phyloP scores from a whole-genome alignment of 1,140 invertebrate genomes.

The Oryctes rhinoceros region DNA sequence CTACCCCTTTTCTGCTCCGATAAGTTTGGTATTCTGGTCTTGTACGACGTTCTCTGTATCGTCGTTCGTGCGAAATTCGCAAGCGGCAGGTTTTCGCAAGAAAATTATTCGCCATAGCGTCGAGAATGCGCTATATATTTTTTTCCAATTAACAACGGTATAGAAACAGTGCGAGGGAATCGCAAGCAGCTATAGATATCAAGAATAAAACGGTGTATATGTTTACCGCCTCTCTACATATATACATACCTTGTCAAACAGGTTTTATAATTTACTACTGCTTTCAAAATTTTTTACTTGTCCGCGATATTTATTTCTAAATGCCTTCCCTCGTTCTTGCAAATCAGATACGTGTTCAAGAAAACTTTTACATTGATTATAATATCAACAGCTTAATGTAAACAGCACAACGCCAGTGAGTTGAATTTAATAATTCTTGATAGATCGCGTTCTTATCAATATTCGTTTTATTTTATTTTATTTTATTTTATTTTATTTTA shows the following conservation, averaged over 20 bases:
- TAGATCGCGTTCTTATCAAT: too few species aligned
- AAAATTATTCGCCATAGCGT: neutral
- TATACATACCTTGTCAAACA: slow-evolving; percentile 22
- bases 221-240: too few species aligned
- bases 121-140: neutral
- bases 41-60: neutral
- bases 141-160: slow-evolving; percentile 17
- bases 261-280: slow-evolving; percentile 23
- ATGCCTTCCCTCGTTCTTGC: too few species aligned
- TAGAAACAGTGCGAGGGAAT: slow-evolving; percentile 22
- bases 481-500: too few species aligned
- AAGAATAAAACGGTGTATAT: neutral
- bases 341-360: too few species aligned
- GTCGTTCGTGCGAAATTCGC: neutral
- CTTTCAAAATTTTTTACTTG: slow-evolving; percentile 22
- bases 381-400: too few species aligned
- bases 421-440: too few species aligned
- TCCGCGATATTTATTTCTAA: too few species aligned
- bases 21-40: neutral
- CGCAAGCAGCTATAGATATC: neutral
- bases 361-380: too few species aligned
- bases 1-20: too few species aligned
- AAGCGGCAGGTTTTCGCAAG: slow-evolving; percentile 10
- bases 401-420: too few species aligned
- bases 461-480: too few species aligned